phyloP scores from a whole-genome alignment of 2,113 vertebrate species.

The Alethe castanea region DNA sequence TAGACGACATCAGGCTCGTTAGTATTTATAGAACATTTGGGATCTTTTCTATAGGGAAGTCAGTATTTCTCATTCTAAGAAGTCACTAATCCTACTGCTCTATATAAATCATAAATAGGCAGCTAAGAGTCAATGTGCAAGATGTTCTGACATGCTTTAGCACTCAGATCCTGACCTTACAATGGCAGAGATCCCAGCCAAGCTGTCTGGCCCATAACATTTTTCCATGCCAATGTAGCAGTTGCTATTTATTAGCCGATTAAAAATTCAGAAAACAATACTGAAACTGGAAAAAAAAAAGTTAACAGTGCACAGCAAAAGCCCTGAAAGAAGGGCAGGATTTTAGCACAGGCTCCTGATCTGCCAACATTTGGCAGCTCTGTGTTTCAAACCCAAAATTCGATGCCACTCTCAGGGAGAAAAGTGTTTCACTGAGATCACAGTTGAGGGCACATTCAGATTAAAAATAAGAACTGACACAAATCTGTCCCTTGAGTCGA shows the following conservation, averaged over 20 bases:
- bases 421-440: neutral
- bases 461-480: neutral
- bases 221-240: neutral
- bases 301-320: accelerated
- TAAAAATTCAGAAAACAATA: neutral
- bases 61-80: neutral
- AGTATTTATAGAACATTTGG: neutral
- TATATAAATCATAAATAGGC: neutral
- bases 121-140: neutral
- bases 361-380: neutral
- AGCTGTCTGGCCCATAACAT: neutral
- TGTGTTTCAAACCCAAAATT: neutral
- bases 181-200: neutral
- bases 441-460: neutral
- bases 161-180: neutral
- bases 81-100: neutral
- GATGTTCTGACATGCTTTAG: neutral
- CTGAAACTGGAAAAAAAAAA: neutral
- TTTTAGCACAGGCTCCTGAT: neutral
- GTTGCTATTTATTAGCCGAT: neutral
- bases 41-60: neutral
- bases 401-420: accelerated
- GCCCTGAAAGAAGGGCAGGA: neutral
- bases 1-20: neutral
- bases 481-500: neutral